These are phyloP conservation scores for Alectura lathami DNA, from an alignment of 2,113 vertebrate genomes.

Conservation along the genomic window DNA sequence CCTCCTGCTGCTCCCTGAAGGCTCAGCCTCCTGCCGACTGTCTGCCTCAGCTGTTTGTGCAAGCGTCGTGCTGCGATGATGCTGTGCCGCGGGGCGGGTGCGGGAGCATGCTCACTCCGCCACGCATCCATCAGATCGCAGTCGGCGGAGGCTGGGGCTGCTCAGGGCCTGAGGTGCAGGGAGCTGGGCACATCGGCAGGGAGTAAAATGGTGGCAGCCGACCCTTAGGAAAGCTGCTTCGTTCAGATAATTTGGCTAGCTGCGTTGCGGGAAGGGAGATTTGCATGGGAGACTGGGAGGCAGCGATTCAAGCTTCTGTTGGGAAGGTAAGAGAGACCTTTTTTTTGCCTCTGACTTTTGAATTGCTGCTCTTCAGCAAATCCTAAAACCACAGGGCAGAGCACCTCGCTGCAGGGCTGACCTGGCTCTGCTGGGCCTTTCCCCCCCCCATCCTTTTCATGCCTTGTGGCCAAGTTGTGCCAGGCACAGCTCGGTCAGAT, in stretches of 20 bases:
- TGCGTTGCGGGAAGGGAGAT: not conserved
- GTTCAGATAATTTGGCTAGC: not conserved
- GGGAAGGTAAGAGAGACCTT: conserved; percentile 22
- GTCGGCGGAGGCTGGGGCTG: not conserved
- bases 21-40: not conserved
- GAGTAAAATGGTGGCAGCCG: not conserved
- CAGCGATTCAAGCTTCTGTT: not conserved
- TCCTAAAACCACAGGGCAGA: not conserved
- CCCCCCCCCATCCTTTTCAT: not conserved
- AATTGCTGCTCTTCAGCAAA: accelerated
- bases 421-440: not conserved
- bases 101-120: conserved; percentile 57
- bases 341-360: not conserved
- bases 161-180: not conserved
- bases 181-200: conserved; percentile 21
- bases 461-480: not conserved
- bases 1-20: not conserved
- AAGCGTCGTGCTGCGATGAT: not conserved
- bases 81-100: not conserved
- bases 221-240: not conserved
- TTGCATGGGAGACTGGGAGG: not conserved
- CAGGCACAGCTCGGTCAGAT: not conserved
- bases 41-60: not conserved
- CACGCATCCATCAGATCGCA: not conserved
- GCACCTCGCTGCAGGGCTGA: not conserved